These are phyloP conservation scores for Sarcophaga subvicina DNA, from an alignment of 2,888 invertebrate species.

Conservation along the genomic window DNA sequence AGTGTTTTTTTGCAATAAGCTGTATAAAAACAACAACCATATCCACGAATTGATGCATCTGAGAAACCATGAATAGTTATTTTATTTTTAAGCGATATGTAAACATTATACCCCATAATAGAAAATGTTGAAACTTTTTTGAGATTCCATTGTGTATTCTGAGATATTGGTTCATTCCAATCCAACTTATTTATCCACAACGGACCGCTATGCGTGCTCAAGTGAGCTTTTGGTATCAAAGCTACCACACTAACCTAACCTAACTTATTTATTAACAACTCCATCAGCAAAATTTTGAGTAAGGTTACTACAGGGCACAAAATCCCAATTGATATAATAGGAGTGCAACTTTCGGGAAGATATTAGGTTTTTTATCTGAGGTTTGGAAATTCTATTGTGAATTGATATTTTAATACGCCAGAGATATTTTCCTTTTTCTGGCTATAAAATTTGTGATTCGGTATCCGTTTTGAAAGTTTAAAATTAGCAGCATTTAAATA, in stretches of 20 bases:
- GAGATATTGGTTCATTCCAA: constrained; percentile 53
- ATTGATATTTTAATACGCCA: background rate
- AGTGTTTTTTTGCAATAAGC: constrained; percentile 55
- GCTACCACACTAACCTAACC: background rate
- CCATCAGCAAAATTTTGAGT: constrained; percentile 43
- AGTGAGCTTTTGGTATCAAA: no score
- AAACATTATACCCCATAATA: no score
- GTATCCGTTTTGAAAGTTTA: constrained; percentile 43
- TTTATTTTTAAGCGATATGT: constrained; percentile 35
- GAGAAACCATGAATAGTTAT: constrained; percentile 57
- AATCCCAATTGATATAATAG: constrained; percentile 57
- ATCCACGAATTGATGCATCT: constrained; percentile 56
- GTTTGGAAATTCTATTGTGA: background rate
- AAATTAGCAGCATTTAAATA: background rate
- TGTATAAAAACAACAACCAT: constrained; percentile 60
- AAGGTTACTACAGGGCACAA: constrained; percentile 28
- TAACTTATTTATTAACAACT: constrained; percentile 39
- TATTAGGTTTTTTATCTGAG: constrained; percentile 6
- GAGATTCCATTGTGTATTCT: no score
- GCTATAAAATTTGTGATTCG: background rate
- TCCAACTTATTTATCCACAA: background rate
- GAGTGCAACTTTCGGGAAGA: constrained; percentile 36
- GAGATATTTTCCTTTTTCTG: background rate
- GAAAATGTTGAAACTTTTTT: background rate
- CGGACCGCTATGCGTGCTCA: no score